Evolutionary conservation across 2,797 vertebrate genomes (phyloP).

Genomic region (Anableps anableps): DNA sequence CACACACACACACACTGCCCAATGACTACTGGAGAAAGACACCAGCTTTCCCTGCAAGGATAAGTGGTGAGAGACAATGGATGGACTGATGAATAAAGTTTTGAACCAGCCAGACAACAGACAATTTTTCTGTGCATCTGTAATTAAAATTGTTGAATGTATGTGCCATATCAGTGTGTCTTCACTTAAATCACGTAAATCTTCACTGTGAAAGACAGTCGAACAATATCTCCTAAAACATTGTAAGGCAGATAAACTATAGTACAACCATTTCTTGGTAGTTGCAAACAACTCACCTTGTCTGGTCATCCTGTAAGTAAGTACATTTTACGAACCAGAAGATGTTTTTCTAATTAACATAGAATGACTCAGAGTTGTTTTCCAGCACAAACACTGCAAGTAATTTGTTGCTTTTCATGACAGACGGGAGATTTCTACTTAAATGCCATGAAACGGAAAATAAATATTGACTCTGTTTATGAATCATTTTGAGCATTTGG

Average conservation of each 20-base stretch:
- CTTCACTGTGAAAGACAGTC: background rate
- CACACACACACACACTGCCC: no score
- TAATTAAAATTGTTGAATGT: no score
- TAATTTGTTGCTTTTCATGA: background rate
- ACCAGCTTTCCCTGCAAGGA: no score
- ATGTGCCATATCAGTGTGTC: no score
- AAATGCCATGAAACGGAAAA: constrained; percentile 31
- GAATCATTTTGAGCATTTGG: constrained; percentile 41
- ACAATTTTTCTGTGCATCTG: no score
- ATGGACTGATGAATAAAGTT: no score
- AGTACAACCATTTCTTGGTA: background rate
- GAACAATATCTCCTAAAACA: background rate
- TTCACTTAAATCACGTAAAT: no score
- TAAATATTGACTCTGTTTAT: constrained; percentile 35
- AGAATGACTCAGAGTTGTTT: background rate
- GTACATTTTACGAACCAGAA: background rate
- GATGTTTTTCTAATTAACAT: background rate
- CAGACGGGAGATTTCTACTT: constrained; percentile 42
- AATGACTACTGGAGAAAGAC: no score
- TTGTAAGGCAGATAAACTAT: background rate
- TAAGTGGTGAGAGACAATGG: no score
- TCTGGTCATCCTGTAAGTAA: background rate
- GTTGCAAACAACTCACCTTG: background rate
- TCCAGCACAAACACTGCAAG: background rate
- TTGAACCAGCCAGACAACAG: no score